Evolutionary conservation across 2,797 vertebrate genomes (phyloP).

Genomic region (Danio kyathit): DNA sequence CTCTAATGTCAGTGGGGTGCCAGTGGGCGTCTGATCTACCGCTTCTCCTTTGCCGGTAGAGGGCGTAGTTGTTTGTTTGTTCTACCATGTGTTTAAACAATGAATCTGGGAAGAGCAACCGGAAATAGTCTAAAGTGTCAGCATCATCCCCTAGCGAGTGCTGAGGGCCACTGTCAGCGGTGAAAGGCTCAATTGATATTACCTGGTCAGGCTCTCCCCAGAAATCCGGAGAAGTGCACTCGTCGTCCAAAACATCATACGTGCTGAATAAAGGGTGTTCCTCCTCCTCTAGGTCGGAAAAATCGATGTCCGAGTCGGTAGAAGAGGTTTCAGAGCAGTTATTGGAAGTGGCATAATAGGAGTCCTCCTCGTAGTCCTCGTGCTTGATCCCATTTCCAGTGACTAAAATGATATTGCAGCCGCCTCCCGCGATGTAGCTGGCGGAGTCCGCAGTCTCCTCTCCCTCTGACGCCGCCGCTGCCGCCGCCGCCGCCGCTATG

Average conservation of each 20-base stretch:
- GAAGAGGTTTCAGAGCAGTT: constrained; percentile 83
- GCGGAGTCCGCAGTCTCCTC: constrained; percentile 77
- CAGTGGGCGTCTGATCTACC: constrained; percentile 85
- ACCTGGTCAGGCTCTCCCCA: constrained; percentile 87
- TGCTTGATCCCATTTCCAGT: constrained; percentile 83
- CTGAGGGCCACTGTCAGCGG: constrained; percentile 82
- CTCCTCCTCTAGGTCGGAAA: constrained; percentile 86
- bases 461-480: constrained; percentile 63
- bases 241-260: constrained; percentile 77
- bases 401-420: constrained; percentile 85
- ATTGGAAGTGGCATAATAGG: constrained; percentile 81
- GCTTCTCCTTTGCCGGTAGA: constrained; percentile 85
- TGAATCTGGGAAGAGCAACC: constrained; percentile 87
- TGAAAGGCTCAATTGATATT: constrained; percentile 82
- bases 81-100: constrained; percentile 89
- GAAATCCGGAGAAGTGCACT: constrained; percentile 82
- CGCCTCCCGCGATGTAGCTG: constrained; percentile 79
- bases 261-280: constrained; percentile 82
- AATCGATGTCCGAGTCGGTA: constrained; percentile 86
- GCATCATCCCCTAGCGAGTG: constrained; percentile 85
- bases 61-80: constrained; percentile 90
- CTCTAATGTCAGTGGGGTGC: constrained; percentile 85
- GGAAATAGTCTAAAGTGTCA: constrained; percentile 88
- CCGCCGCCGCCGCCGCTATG: constrained; percentile 61
- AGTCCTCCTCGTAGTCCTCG: constrained; percentile 81